Evolutionary conservation across 2,888 invertebrate species (phyloP), one percentile per base, ranked within the genome.

Genomic region (Pegoplata infirma): DNA sequence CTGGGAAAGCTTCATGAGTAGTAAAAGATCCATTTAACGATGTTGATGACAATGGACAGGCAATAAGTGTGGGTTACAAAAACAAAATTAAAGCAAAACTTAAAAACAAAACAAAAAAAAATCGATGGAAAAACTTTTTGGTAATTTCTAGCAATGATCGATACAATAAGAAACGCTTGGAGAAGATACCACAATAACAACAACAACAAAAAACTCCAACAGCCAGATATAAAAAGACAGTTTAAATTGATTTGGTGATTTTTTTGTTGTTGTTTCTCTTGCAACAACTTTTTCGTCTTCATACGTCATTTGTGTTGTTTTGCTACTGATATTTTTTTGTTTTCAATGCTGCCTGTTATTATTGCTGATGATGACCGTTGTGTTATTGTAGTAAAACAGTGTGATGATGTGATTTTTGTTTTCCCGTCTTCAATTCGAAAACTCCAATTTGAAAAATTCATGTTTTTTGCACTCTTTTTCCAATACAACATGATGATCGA

Each of bases 401-500:
- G 75, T 79, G 75, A 79, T 79, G 79, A 75, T 79, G 79, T 79
- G 79, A 79, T 79, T 79, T 75, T 72, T 66, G 46, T 75, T 71
- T 71, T 68, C 51, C 61, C 21, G 10, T 51, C 44, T 66, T 58
- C 51, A 46, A 44, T 55, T 58, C 63, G 51, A 63, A n/a, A n/a
- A 58, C 64, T 56, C 75, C 79, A 79, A 79, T 79, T 79, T 75
- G 71, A 79, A 79, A 79, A 79, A 79, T 79, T 71, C 79, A 79
- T 79, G 79, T 79, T 75, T 79, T 79, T 79, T 79, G 79, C 79
- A 79, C 79, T 79, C 47, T 79, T 69, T 79, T 71, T 46, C 49
- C 56, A 55, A 64, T 19, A 67, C 71, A 79, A 79, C 75, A 79
- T 23, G 67, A 75, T 79, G 79, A 79, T 79, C 79, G 78, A 78